Evolutionary conservation across 2,113 vertebrate species (phyloP).

Genomic region (Cardinalis cardinalis): DNA sequence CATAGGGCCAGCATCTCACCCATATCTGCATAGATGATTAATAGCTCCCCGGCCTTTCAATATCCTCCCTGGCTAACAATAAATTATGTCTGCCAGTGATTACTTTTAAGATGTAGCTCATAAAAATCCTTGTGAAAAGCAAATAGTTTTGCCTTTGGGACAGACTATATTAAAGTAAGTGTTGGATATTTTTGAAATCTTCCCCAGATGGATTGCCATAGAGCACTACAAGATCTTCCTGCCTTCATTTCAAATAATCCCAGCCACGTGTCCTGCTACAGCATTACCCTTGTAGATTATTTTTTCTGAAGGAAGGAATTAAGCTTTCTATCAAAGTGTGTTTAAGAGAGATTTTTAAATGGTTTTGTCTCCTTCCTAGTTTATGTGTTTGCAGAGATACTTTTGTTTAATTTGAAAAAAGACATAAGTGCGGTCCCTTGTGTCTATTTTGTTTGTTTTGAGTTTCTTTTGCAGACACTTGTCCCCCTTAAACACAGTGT

Average conservation of each 20-base stretch:
- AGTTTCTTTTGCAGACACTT: accelerated
- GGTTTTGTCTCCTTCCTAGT: background rate
- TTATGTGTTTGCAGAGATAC: background rate
- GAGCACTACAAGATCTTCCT: background rate
- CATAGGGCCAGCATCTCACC: constrained; percentile 35
- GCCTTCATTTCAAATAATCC: constrained; percentile 6
- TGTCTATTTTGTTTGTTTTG: background rate
- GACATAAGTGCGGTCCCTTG: background rate
- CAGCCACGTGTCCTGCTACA: background rate
- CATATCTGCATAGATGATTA: constrained; percentile 60
- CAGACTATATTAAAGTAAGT: constrained; percentile 45
- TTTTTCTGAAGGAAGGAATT: background rate
- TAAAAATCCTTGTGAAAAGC: constrained; percentile 63
- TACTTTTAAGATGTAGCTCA: constrained; percentile 64
- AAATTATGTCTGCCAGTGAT: constrained; percentile 64
- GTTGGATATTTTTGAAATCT: constrained; percentile 31
- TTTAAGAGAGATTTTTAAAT: background rate
- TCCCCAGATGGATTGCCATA: constrained; percentile 35
- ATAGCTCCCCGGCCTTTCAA: constrained; percentile 58
- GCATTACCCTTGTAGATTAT: background rate
- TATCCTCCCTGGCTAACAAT: constrained; percentile 61
- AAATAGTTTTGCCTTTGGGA: constrained; percentile 63
- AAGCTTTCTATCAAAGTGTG: background rate
- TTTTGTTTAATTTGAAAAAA: background rate
- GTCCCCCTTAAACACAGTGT: background rate